Evolutionary conservation across 2,888 invertebrate genomes (phyloP).

Genomic region (Microplitis deprimator): DNA sequence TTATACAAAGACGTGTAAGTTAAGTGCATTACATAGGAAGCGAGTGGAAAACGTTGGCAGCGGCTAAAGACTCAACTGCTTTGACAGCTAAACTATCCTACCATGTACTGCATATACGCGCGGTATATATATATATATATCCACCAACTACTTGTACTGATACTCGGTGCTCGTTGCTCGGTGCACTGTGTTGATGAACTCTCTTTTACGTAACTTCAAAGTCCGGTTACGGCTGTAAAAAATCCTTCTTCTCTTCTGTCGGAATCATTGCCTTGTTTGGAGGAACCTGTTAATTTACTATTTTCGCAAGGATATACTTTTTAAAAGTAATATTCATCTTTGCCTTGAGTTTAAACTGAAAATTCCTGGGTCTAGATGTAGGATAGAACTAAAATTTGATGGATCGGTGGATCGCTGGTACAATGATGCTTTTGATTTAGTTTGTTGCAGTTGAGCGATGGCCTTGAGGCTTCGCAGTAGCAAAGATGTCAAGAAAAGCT

Average conservation of each 20-base stretch:
- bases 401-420: neutral
- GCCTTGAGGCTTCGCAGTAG: slow-evolving; percentile 80
- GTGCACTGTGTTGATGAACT: slow-evolving; percentile 22
- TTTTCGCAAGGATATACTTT: neutral
- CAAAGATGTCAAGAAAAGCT: slow-evolving; percentile 91
- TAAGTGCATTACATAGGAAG: slow-evolving; percentile 14
- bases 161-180: too few relatives aligned
- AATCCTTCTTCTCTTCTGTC: too few relatives aligned
- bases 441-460: slow-evolving; percentile 74
- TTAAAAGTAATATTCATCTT: too few relatives aligned
- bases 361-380: too few relatives aligned
- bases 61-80: neutral
- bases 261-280: too few relatives aligned
- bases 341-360: too few relatives aligned
- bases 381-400: too few relatives aligned
- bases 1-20: neutral
- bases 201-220: slow-evolving; percentile 19
- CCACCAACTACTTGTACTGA: too few relatives aligned
- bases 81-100: slow-evolving; percentile 27
- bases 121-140: too few relatives aligned
- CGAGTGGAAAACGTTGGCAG: neutral
- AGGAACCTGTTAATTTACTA: neutral
- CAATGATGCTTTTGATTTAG: slow-evolving; percentile 1
- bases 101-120: neutral
- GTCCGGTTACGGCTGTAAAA: slow-evolving; percentile 3